Conservation (phyloP, 2,888 invertebrate genomes). For the Cosmia trapezina region DNA sequence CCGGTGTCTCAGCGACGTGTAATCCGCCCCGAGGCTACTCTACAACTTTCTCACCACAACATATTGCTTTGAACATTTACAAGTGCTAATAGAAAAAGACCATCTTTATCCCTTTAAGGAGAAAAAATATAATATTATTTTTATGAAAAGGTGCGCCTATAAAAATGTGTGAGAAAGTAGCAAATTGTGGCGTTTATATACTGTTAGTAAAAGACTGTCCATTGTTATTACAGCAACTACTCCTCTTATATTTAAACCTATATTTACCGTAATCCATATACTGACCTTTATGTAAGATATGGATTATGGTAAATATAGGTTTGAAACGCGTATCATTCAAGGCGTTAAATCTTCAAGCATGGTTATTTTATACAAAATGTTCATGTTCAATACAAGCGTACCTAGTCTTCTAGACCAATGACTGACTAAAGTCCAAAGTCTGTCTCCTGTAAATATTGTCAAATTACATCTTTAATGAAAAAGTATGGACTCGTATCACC, state of each 20-base stretch:
- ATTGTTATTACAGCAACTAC: slow-evolving; percentile 18
- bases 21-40: slow-evolving; percentile 63
- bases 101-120: slow-evolving; percentile 57
- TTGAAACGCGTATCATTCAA: too few relatives aligned
- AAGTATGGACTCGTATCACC: slow-evolving; percentile 15
- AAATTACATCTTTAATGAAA: slow-evolving; percentile 23
- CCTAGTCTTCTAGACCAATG: neutral
- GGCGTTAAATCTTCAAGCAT: too few relatives aligned
- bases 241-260: slow-evolving; percentile 9
- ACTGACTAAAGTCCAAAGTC: slow-evolving; percentile 1
- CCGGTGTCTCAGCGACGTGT: slow-evolving; percentile 69
- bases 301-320: too few relatives aligned
- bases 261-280: slow-evolving; percentile 7
- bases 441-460: slow-evolving; percentile 16
- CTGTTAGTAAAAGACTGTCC: slow-evolving; percentile 32
- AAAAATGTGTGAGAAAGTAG: slow-evolving; percentile 53
- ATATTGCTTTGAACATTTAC: slow-evolving; percentile 66
- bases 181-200: slow-evolving; percentile 40
- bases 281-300: too few relatives aligned
- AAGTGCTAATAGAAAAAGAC: slow-evolving; percentile 65
- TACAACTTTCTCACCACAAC: slow-evolving; percentile 57
- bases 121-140: slow-evolving; percentile 55
- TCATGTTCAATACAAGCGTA: neutral
- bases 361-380: neutral
- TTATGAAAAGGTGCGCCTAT: slow-evolving; percentile 58